A percentile compares a stretch with the other conserved stretches of the same genome.
Evolutionary conservation across 2,797 vertebrate genomes (phyloP).

Genomic region (Diglossa cyanea): DNA sequence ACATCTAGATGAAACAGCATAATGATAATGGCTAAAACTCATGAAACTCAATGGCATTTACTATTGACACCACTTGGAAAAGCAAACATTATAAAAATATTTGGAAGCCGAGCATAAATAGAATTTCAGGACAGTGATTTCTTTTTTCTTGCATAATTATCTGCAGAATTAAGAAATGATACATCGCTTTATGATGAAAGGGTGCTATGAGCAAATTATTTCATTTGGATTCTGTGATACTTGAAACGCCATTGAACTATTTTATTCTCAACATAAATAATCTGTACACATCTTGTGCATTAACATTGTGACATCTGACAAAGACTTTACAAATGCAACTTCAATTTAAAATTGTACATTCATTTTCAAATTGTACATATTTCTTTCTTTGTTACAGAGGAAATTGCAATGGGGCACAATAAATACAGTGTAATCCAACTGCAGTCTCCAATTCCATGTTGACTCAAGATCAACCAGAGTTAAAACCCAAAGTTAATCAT

Average conservation of each 20-base stretch:
- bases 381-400: slow-evolving; percentile 65
- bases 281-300: slow-evolving; percentile 66
- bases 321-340: slow-evolving; percentile 68
- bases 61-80: slow-evolving; percentile 56
- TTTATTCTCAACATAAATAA: slow-evolving; percentile 73
- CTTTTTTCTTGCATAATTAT: slow-evolving; percentile 42
- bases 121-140: slow-evolving; percentile 68
- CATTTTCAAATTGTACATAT: slow-evolving; percentile 69
- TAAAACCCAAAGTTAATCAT: slow-evolving; percentile 50
- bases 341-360: slow-evolving; percentile 72
- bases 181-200: slow-evolving; percentile 26
- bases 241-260: slow-evolving; percentile 55
- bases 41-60: slow-evolving; percentile 47
- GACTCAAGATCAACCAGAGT: slow-evolving; percentile 57
- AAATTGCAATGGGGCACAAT: slow-evolving; percentile 69
- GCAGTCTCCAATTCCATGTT: slow-evolving; percentile 61
- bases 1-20: slow-evolving; percentile 23
- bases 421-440: slow-evolving; percentile 67
- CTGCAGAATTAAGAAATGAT: slow-evolving; percentile 46
- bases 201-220: slow-evolving; percentile 40
- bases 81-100: slow-evolving; percentile 69
- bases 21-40: slow-evolving; percentile 7
- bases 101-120: slow-evolving; percentile 58
- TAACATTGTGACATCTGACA: slow-evolving; percentile 59
- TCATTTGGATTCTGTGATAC: slow-evolving; percentile 51